Percentiles rank a stretch among this genome's conserved stretches.
Evolutionary conservation across 1,140 invertebrate species (phyloP).

Genomic region (Drosophila mayri): DNA sequence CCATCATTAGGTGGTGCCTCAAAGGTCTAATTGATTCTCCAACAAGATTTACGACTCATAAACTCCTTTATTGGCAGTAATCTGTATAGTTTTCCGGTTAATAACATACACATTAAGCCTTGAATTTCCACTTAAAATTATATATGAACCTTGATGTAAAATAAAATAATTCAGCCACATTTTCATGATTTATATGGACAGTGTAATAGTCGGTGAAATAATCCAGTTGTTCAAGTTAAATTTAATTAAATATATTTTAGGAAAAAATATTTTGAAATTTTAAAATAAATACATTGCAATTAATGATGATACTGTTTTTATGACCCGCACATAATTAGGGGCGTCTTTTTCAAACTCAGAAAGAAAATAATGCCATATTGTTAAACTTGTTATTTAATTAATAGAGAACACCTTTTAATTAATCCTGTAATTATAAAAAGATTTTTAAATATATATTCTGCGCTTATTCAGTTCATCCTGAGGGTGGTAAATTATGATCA

Average conservation of each 20-base stretch:
- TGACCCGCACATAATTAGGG: no score
- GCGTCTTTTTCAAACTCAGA: no score
- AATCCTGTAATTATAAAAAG: no score
- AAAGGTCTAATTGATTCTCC: slow-evolving; percentile 22
- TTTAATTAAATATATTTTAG: neutral
- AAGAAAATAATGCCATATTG: no score
- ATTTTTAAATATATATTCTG: neutral
- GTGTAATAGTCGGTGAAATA: no score
- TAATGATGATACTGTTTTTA: no score
- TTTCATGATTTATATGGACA: no score
- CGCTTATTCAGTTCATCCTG: neutral
- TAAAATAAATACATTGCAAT: no score
- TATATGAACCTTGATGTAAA: neutral
- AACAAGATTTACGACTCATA: slow-evolving; percentile 1
- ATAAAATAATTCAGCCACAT: neutral
- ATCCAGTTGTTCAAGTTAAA: neutral
- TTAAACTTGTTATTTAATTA: neutral
- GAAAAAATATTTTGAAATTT: no score
- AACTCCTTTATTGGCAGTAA: neutral
- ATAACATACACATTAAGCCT: neutral
- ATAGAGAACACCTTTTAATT: neutral
- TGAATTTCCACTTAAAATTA: neutral
- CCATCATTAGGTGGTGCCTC: slow-evolving; percentile 34
- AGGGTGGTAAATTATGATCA: no score
- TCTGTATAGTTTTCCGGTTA: neutral